phyloP scores from a whole-genome alignment of 2,113 vertebrate species.

The Semicossyphus pulcher region DNA sequence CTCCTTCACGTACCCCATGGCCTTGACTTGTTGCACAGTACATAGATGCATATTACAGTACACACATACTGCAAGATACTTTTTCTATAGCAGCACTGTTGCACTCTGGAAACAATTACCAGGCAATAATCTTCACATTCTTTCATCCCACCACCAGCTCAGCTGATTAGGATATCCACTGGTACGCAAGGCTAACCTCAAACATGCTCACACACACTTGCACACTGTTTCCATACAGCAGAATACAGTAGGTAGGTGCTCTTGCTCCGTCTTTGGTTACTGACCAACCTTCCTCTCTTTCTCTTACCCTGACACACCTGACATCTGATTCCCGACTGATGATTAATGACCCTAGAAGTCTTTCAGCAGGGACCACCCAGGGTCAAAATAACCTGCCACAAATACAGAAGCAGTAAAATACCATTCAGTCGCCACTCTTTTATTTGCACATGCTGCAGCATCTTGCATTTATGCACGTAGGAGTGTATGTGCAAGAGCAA shows the following conservation, averaged over 20 bases:
- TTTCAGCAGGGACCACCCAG: conserved; percentile 68
- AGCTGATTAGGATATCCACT: conserved; percentile 79
- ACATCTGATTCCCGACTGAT: conserved; percentile 66
- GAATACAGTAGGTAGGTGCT: conserved; percentile 49
- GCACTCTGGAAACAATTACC: conserved; percentile 80
- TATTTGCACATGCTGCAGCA: conserved; percentile 51
- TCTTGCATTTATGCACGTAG: not conserved
- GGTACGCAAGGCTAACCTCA: conserved; percentile 62
- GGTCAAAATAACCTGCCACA: conserved; percentile 64
- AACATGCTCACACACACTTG: conserved; percentile 47
- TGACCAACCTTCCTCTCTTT: conserved; percentile 9
- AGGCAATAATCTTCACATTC: conserved; percentile 76
- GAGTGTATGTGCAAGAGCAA: conserved; percentile 23
- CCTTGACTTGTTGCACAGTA: conserved; percentile 20
- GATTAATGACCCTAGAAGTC: conserved; percentile 64
- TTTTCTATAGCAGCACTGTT: conserved; percentile 40
- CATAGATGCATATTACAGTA: not conserved
- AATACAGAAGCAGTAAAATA: conserved; percentile 69
- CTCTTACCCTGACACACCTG: conserved; percentile 51
- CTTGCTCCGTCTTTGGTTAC: conserved; percentile 22
- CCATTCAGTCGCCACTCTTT: conserved; percentile 59
- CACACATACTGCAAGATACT: conserved; percentile 3
- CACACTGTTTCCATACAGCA: conserved; percentile 17
- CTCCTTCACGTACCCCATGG: conserved; percentile 14
- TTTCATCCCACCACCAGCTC: conserved; percentile 74